Conservation (phyloP, 2,113 vertebrate species). For the Poeciliopsis retropinna region DNA sequence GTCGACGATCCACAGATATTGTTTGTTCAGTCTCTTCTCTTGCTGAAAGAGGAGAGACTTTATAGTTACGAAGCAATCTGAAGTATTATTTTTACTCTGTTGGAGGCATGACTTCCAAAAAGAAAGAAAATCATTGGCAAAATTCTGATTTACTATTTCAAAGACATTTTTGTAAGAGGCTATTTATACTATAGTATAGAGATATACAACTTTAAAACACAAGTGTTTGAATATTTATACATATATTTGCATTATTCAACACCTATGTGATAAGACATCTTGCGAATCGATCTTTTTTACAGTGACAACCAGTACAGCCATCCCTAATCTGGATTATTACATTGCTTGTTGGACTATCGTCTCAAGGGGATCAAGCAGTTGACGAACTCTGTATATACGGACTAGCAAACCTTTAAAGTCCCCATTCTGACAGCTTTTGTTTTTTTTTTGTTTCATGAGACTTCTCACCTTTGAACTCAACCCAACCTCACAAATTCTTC, state of each 20-base stretch:
- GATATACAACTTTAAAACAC: neutral
- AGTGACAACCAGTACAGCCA: conserved; percentile 70
- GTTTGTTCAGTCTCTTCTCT: conserved; percentile 14
- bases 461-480: conserved; percentile 2
- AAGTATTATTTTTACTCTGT: conserved; percentile 7
- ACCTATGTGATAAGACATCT: conserved; percentile 5
- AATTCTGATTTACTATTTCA: conserved; percentile 15
- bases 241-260: neutral
- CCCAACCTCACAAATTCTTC: conserved; percentile 3
- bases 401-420: conserved; percentile 44
- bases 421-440: neutral
- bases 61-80: conserved; percentile 3
- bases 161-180: neutral
- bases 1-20: conserved; percentile 62
- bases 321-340: conserved; percentile 77
- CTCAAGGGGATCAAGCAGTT: conserved; percentile 43
- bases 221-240: neutral
- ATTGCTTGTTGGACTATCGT: conserved; percentile 36
- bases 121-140: conserved; percentile 1
- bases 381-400: conserved; percentile 25
- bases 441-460: neutral
- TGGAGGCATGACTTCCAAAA: neutral
- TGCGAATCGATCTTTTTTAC: neutral
- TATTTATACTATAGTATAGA: neutral
- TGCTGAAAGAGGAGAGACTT: conserved; percentile 6